Evolutionary conservation across 2,888 invertebrate species (phyloP).

Genomic region (Proisotoma minuta): DNA sequence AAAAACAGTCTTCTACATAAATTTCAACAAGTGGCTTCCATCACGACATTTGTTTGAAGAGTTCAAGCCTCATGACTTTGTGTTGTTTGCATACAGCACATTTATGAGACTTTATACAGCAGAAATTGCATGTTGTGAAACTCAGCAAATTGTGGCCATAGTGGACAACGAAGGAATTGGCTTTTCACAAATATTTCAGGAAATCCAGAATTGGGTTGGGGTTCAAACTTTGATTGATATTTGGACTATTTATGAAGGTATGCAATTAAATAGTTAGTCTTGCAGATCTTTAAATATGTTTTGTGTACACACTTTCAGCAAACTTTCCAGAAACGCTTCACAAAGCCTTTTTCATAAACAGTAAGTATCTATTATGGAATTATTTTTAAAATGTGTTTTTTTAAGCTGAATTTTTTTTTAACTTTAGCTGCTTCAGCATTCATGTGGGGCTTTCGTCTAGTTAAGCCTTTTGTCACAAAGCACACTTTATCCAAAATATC

Average conservation of each 20-base stretch:
- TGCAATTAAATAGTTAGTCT: too few relatives aligned
- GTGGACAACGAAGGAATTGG: constrained; percentile 33
- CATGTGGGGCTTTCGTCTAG: constrained; percentile 33
- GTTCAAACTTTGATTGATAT: constrained; percentile 11
- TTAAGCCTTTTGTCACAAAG: constrained; percentile 32
- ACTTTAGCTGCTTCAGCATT: constrained; percentile 28
- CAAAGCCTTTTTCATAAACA: constrained; percentile 36
- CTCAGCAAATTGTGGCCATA: constrained; percentile 35
- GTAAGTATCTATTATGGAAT: constrained; percentile 15
- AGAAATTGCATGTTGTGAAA: constrained; percentile 18
- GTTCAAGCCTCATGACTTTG: constrained; percentile 23
- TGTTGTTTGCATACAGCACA: constrained; percentile 24
- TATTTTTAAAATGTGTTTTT: background rate
- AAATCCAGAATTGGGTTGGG: constrained; percentile 27
- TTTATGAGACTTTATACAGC: constrained; percentile 23
- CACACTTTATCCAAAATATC: constrained; percentile 32
- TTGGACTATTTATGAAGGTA: constrained; percentile 24
- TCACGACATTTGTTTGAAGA: constrained; percentile 27
- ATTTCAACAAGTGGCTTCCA: constrained; percentile 28
- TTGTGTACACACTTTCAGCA: too few relatives aligned
- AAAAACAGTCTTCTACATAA: constrained; percentile 30
- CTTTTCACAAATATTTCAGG: constrained; percentile 23
- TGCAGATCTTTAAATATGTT: too few relatives aligned
- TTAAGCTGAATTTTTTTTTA: background rate
- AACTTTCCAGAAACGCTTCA: constrained; percentile 34